Evolutionary conservation across 2,888 invertebrate genomes (phyloP).

Genomic region (Cloeon dipterum): DNA sequence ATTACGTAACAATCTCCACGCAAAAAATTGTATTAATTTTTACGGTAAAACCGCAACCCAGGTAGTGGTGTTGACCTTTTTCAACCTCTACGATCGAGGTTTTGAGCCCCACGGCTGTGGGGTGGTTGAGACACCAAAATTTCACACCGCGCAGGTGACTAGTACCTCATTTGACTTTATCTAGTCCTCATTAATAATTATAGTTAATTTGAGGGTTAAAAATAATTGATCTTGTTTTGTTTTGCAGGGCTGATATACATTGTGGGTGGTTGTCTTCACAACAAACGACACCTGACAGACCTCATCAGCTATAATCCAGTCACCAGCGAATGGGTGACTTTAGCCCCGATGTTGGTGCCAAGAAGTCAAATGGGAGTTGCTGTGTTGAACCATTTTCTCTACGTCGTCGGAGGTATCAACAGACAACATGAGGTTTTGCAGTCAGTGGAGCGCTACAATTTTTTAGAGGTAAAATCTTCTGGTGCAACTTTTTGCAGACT

Average conservation of each 20-base stretch:
- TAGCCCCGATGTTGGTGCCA: slow-evolving; percentile 56
- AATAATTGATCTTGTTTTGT: too few relatives aligned
- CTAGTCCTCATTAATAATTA: too few relatives aligned
- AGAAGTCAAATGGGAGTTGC: slow-evolving; percentile 78
- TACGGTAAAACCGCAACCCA: too few relatives aligned
- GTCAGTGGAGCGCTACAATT: slow-evolving; percentile 63
- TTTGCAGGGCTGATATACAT: slow-evolving; percentile 75
- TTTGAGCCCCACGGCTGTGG: too few relatives aligned
- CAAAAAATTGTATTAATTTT: too few relatives aligned
- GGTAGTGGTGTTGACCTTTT: too few relatives aligned
- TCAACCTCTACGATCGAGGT: too few relatives aligned
- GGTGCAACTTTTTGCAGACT: background rate
- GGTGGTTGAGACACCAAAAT: too few relatives aligned
- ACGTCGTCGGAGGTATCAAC: slow-evolving; percentile 76
- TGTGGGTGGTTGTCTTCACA: slow-evolving; percentile 71
- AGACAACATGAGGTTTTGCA: slow-evolving; percentile 54
- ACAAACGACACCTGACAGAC: slow-evolving; percentile 56
- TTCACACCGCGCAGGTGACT: too few relatives aligned
- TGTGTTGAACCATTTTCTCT: slow-evolving; percentile 59
- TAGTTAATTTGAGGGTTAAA: too few relatives aligned
- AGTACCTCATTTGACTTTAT: too few relatives aligned
- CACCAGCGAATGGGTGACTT: slow-evolving; percentile 51
- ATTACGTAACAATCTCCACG: too few relatives aligned
- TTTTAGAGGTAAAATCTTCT: slow-evolving; percentile 51
- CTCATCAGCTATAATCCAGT: slow-evolving; percentile 59